Base-by-base conservation (phyloP, 2,113 vertebrate species). In the Ictidomys tridecemlineatus region DNA sequence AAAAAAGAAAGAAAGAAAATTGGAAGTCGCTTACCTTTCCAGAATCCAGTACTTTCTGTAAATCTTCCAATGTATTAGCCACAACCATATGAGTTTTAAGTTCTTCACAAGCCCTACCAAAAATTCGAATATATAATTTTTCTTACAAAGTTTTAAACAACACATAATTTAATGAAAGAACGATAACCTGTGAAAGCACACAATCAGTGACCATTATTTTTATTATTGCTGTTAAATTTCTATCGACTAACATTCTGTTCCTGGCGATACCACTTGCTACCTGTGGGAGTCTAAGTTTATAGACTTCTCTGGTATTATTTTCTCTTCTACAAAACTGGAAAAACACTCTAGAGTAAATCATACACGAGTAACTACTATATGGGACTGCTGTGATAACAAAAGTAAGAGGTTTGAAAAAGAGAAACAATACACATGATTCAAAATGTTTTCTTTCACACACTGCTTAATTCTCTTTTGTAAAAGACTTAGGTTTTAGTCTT, bases 21-120 rank as follows among this genome's bases (percentile, higher is more conserved):
- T 45, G 14, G 16, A 94, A 56, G 28, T 48, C 65, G 80, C 99
- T 99, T 98, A 99, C 99, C 98, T 99, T 99, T 98, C 99, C 99
- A 95, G 99, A 98, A 94, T 99, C 99, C 67, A 99, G 98, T 32
- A 99, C 98, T 95, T 99, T 99, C 98, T 99, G 99, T 98, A 99
- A 99, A 89, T 99, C 98, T 67, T 99, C 99, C 99, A 99, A 99
- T 6, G 98, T 99, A 97, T 99, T 98, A 7, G 98, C 99, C 70
- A 98, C 99, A 91, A 99, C 99, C 99, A 99, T 99, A 96, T 99
- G 99, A 74, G 89, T 98, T 93, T 98, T 99, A 91, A 99, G 97
- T 96, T 99, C 99, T 97, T 99, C 98, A 11, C 98, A 99, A 0
- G 99, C 99, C 98, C 99, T 99, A 77, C 14, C 61, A 61, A 91